phyloP scores from a whole-genome alignment of 1,140 invertebrate species.

The Drosophila varians region DNA sequence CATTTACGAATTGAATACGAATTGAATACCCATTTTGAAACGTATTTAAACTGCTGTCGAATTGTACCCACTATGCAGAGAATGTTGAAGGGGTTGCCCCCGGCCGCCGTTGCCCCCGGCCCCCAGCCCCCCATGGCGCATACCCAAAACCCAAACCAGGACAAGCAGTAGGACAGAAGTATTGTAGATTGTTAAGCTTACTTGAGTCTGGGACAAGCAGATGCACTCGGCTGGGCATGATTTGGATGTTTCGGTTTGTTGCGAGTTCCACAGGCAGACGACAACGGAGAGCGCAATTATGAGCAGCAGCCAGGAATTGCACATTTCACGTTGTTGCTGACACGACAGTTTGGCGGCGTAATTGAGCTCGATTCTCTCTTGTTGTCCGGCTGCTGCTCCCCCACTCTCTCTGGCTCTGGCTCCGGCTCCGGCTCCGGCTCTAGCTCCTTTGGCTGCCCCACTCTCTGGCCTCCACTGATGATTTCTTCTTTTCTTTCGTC shows the following conservation, averaged over 20 bases:
- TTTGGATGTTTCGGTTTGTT: slow-evolving; percentile 83
- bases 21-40: too few species aligned
- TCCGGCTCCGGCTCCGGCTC: too few species aligned
- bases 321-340: slow-evolving; percentile 83
- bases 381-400: slow-evolving; percentile 42
- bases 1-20: too few species aligned
- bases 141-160: neutral
- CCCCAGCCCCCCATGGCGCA: neutral
- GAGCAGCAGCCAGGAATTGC: slow-evolving; percentile 83
- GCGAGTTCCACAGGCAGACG: slow-evolving; percentile 84
- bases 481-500: slow-evolving; percentile 1
- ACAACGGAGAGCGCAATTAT: slow-evolving; percentile 83
- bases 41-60: too few species aligned
- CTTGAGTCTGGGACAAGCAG: slow-evolving; percentile 92
- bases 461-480: neutral
- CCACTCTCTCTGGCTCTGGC: neutral
- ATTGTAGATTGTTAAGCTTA: slow-evolving; percentile 84
- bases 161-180: slow-evolving; percentile 11
- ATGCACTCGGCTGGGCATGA: slow-evolving; percentile 90
- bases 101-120: neutral
- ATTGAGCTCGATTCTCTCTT: slow-evolving; percentile 78
- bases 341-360: slow-evolving; percentile 82
- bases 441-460: too few species aligned
- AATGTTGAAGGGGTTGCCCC: too few species aligned
- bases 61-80: neutral